phyloP scores from a whole-genome alignment of 1,140 invertebrate species.

The Penaeus japonicus region DNA sequence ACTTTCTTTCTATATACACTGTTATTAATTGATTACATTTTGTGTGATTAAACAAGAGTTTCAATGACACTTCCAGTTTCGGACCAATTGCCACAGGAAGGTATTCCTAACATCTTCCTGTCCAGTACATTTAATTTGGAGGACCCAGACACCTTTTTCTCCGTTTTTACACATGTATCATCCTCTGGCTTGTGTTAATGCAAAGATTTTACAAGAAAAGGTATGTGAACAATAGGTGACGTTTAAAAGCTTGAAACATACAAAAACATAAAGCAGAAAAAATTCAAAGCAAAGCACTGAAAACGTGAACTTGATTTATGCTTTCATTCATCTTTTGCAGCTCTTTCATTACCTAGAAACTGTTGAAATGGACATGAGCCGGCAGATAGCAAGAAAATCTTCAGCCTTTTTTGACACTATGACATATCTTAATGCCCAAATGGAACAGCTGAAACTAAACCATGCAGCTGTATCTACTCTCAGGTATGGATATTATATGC shows the following conservation, averaged over 20 bases:
- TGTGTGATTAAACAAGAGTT: neutral
- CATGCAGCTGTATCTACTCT: constrained; percentile 80
- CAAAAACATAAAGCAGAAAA: constrained; percentile 59
- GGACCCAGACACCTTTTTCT: constrained; percentile 55
- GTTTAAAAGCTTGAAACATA: too few relatives aligned
- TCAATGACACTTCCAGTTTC: constrained; percentile 11
- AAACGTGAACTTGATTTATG: neutral
- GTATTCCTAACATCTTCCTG: constrained; percentile 49
- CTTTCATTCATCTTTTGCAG: constrained; percentile 63
- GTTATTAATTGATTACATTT: neutral
- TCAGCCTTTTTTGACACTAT: constrained; percentile 97
- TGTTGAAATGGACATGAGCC: constrained; percentile 93
- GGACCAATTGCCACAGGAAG: constrained; percentile 59
- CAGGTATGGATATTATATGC: constrained; percentile 68
- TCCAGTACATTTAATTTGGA: constrained; percentile 49
- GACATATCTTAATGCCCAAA: constrained; percentile 92
- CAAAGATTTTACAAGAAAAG: constrained; percentile 73
- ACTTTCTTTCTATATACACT: too few relatives aligned
- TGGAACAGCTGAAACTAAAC: constrained; percentile 87
- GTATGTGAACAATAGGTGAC: constrained; percentile 61
- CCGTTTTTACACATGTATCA: constrained; percentile 52
- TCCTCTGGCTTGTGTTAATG: constrained; percentile 54
- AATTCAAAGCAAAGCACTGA: constrained; percentile 26
- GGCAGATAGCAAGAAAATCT: constrained; percentile 94
- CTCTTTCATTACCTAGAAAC: constrained; percentile 95